Evolutionary conservation across 2,888 invertebrate species (phyloP), one percentile per base, ranked within the genome.

Genomic region (Allolobophora icterica): DNA sequence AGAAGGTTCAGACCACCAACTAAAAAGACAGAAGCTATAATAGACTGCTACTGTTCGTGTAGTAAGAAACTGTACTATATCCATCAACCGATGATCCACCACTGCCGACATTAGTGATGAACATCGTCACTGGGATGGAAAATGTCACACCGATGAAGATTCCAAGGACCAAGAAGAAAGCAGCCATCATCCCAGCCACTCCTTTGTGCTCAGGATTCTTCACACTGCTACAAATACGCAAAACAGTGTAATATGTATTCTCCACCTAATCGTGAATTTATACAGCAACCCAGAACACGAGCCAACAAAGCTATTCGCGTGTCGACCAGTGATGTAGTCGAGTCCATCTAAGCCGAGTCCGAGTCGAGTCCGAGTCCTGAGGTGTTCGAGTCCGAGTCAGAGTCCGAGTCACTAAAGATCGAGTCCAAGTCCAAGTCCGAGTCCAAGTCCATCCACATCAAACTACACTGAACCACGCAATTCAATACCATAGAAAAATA

Each of bases 121-220:
- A 90, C 58, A 92, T 45, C 21, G 91, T 92, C 87, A 92, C 91
- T 3, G 92, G 92, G 24, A 93, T 89, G 8, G 93, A 93, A 92
- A 93, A 97, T 92, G 96, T 94, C 92, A 99, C 97, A n/a, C 99
- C 99, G 17, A 96, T 94, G 92, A 98, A 97, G 90, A 99, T 97
- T 89, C 99, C 99, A 0, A 98, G 97, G 52, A 99, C 97, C 1
- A 99, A 96, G 94, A 97, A 97, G 38, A 99, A 98, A 0, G 97
- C 98, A 84, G 98, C 99, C 95, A 98, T 97, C 99, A 99, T 99
- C 91, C 99, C 99, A 0, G 99, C 99, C 0, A 97, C 97, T 0
- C 97, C 96, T n/a, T 98, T 97, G 95, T 98, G 96, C 94, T 89
- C 38, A 0, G 33, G 45, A 13, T 42, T 33, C 45, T 45, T 52